Percentiles rank a stretch among this genome's conserved stretches.
Conservation (phyloP, 2,888 invertebrate species). For the Lasioglossum oenotherae region DNA sequence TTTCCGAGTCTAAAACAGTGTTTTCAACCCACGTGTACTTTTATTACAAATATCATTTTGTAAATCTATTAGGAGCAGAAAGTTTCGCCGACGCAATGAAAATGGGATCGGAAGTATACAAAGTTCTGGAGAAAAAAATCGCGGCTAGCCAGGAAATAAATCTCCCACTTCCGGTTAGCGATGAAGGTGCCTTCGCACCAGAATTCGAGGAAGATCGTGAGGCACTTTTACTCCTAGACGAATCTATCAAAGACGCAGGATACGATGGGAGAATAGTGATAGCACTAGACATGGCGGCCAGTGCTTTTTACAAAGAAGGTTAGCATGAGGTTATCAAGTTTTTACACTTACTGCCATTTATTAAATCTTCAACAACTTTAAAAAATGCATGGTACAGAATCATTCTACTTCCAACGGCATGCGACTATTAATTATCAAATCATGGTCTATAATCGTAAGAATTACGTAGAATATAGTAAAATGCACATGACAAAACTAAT, state of each 20-base stretch:
- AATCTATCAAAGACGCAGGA: conserved; percentile 76
- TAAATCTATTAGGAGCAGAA: conserved; percentile 73
- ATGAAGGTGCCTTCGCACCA: conserved; percentile 77
- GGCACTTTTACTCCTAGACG: conserved; percentile 72
- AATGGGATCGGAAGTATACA: conserved; percentile 79
- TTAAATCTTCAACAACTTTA: too few species aligned
- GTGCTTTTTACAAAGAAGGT: conserved; percentile 79
- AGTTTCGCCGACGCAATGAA: conserved; percentile 80
- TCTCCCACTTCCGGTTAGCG: conserved; percentile 72
- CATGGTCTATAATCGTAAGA: too few species aligned
- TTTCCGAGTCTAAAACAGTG: neutral
- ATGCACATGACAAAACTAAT: too few species aligned
- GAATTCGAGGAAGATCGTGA: conserved; percentile 78
- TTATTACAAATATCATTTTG: neutral
- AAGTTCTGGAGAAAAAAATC: conserved; percentile 74
- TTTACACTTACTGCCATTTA: too few species aligned
- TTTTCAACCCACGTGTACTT: neutral
- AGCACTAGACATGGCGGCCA: conserved; percentile 77
- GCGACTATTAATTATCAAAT: too few species aligned
- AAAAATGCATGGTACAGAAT: too few species aligned
- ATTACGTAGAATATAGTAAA: too few species aligned
- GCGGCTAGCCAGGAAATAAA: conserved; percentile 73
- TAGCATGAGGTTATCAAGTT: neutral
- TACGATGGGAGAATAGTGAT: conserved; percentile 79
- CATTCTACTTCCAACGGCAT: too few species aligned